Evolutionary conservation across 2,888 invertebrate genomes (phyloP).

Genomic region (Electrophaes corylata): DNA sequence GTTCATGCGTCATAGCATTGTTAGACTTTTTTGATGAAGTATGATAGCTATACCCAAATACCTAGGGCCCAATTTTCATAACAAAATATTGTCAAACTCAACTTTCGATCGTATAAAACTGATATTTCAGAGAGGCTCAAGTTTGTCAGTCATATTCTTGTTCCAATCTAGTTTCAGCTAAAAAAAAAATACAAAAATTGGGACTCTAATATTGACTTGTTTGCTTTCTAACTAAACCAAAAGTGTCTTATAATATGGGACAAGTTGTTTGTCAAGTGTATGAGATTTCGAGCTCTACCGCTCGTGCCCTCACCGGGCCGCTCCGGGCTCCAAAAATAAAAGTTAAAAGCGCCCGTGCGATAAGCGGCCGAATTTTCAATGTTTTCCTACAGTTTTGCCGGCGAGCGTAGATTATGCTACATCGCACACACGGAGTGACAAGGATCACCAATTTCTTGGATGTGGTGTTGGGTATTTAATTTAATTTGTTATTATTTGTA

Average conservation of each 20-base stretch:
- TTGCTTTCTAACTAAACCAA: too few relatives aligned
- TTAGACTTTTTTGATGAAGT: too few relatives aligned
- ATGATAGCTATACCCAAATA: too few relatives aligned
- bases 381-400: constrained; percentile 67
- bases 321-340: constrained; percentile 78
- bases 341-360: constrained; percentile 68
- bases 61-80: too few relatives aligned
- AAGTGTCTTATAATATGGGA: not conserved
- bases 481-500: not conserved
- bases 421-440: constrained; percentile 49
- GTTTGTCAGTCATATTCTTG: too few relatives aligned
- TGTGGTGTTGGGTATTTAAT: constrained; percentile 33
- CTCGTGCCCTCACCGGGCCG: constrained; percentile 69
- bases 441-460: constrained; percentile 37
- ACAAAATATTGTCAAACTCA: too few relatives aligned
- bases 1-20: too few relatives aligned
- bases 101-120: too few relatives aligned
- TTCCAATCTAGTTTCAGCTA: too few relatives aligned
- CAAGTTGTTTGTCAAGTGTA: constrained; percentile 38
- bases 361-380: constrained; percentile 83
- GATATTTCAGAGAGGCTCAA: too few relatives aligned
- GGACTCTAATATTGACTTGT: too few relatives aligned
- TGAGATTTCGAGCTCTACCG: constrained; percentile 43
- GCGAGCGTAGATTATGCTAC: constrained; percentile 44
- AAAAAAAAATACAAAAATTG: too few relatives aligned